Base-by-base conservation (phyloP, 2,797 vertebrate genomes). In the Holocentrus rufus region DNA sequence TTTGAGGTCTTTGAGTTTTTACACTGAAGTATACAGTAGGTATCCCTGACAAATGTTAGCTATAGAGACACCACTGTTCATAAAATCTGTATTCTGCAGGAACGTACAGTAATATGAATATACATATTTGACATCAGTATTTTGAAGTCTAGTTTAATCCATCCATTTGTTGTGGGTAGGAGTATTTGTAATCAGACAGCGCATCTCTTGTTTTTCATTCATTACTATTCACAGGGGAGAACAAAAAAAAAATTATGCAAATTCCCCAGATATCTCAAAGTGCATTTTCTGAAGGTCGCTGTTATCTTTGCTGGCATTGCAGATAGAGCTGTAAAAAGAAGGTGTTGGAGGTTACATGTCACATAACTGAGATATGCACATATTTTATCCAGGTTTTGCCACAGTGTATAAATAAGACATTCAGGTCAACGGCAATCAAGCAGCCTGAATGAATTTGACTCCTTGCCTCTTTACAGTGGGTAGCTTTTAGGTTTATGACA, bases 401-500 rank as follows among this genome's bases (percentile, higher is more conserved):
- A 13, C 27, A 18, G 23, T 39, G 46, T 22, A 73, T 65, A 56
- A 69, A 36, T 34, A 63, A 62, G 31, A 73, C 56, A 47, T 4
- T 18, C 50, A 72, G 50, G 30, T 60, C 9, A 61, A 44, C 18
- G 2, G 64, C 47, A 2, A 61, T 66, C 47, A 61, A 1, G 23
- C 49, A 63, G 52, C 27, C 63, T 25, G 62, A 22, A 5, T 50
- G 52, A 79, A 31, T 36, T 42, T 27, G 2, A 11, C 46, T 62
- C 22, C 25, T 27, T n/a, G 20, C 30, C 59, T 44, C 30, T 80
- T 73, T 58, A 49, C 65, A 55, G 30, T 17, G 20, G 20, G 20
- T 44, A 27, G 63, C 69, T 34, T 80, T 78, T 22, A 66, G 68
- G 4, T 82, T 85, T 56, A 60, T 74, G 71, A 76, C 71, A 18